Base-by-base conservation (phyloP, 2,888 invertebrate genomes). In the Acanthoscelides obtectus region DNA sequence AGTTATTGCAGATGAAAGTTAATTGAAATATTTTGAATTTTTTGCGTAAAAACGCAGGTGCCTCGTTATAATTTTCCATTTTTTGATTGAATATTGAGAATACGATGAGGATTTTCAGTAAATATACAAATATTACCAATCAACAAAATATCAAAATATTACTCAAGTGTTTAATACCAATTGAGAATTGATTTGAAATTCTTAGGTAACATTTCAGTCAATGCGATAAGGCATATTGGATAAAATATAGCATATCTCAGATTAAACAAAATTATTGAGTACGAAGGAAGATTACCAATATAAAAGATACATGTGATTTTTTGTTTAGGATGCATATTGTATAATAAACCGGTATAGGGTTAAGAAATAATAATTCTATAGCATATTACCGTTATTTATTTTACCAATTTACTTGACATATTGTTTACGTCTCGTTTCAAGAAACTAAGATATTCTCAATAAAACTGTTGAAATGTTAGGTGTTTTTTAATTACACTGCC, bases 331-430 rank as follows among this genome's bases (percentile, higher is more conserved):
- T 73, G 73, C 72, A 73, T 67, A 73, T 72, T 73, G 73, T 73
- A 73, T 68, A n/a, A n/a, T n/a, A 73, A 73, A 73, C 64, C 66
- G 71, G 71, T 70, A 65, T 69, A 22, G 71, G 72, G 72, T 67
- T 22, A 69, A 64, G 66, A 45, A 4, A 45, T 45, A 45, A 45
- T 12, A 45, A 45, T 45, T 45, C 5, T 1, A 45, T 1, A 45
- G 12, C 45, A 12, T 45, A 45, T 45, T 45, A 45, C 12, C 17
- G n/a, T 45, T 45, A 45, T 45, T 45, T 45, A 45, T 45, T 45
- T 45, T 45, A 45, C 45, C 45, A 45, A 6, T 45, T 45, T 12
- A 12, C 17, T 45, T 45, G 45, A 45, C 6, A 45, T 45, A 45
- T 12, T 45, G 12, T 45, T 3, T 45, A 17, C 12, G 45, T 45